A percentile compares a stretch with the other conserved stretches of the same genome.
Conservation (phyloP, 1,140 invertebrate species). For the Bradynema listronoti region DNA sequence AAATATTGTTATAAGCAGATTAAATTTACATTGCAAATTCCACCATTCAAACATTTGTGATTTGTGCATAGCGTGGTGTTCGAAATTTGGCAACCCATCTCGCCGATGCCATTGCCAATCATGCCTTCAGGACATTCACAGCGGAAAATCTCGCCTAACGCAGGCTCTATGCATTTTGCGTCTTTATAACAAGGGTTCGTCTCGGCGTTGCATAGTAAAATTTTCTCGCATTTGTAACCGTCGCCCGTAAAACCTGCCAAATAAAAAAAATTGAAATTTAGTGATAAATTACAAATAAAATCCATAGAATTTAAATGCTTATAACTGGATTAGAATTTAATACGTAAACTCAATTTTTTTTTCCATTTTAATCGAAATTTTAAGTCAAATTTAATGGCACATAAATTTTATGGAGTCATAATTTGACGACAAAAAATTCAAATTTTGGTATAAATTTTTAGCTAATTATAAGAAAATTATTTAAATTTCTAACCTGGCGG, state of each 20-base stretch:
- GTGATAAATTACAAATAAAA: neutral
- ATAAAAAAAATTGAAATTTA: neutral
- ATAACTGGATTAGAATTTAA: no score
- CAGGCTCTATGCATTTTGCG: constrained; percentile 24
- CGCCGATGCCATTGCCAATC: constrained; percentile 21
- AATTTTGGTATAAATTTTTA: constrained; percentile 6
- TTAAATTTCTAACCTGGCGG: constrained; percentile 53
- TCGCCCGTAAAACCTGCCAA: constrained; percentile 18
- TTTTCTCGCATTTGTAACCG: constrained; percentile 25
- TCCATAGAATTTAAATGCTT: no score
- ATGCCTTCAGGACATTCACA: constrained; percentile 28
- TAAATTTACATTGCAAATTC: constrained; percentile 21
- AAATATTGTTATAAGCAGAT: neutral
- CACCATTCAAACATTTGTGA: constrained; percentile 27
- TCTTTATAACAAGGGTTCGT: constrained; percentile 3
- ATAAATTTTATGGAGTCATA: neutral
- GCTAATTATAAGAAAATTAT: constrained; percentile 16
- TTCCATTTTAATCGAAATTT: no score
- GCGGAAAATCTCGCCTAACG: constrained; percentile 16
- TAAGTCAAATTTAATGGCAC: no score
- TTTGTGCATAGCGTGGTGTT: constrained; percentile 13
- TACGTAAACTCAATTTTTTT: no score
- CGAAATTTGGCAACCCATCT: constrained; percentile 17
- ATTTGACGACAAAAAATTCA: neutral
- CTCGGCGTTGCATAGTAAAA: constrained; percentile 15